Evolutionary conservation across 2,888 invertebrate genomes (phyloP), one percentile per base, ranked within the genome.

Genomic region (Drosophila mimetica): DNA sequence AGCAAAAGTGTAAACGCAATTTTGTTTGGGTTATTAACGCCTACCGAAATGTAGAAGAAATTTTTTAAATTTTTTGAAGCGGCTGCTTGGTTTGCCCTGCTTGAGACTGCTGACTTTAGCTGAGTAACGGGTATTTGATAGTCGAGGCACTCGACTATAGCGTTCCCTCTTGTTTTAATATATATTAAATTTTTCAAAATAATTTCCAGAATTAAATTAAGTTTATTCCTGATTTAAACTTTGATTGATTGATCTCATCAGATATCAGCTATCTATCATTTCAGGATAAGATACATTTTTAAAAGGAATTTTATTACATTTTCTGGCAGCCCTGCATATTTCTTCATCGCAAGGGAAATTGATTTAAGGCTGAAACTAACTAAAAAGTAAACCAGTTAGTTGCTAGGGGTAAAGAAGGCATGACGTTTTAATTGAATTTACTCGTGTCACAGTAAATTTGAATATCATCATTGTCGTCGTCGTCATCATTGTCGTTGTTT

Each of bases 401-500:
- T 34, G 32, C 25, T 11, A 0, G 14, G 14, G 13, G 16, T 14
- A 13, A n/a, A 11, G 16, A 30, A 30, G 47, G 42, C 42, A 54
- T 53, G 79, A 67, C 59, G 73, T 85, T 84, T 86, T 84, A 86
- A 84, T 84, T 84, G 85, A 84, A 84, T 84, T 86, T 81, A 75
- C 76, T 83, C 67, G 76, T 78, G 86, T 78, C 78, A 75, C 74
- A 76, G 74, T 75, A 75, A 79, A 81, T 75, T 86, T 77, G 77
- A 84, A 81, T 81, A 81, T 79, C 82, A 77, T 78, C 82, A 74
- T 75, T 74, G 79, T 66, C 28, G 30, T 58, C 32, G 25, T n/a
- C n/a, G 30, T n/a, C 16, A 5, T 32, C 39, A 32, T 22, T 9
- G 54, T 34, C 20, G n/a, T 20, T 20, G 8, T 18, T 28, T 48